phyloP scores from a whole-genome alignment of 2,888 invertebrate genomes.

The Subacronicta megacephala region DNA sequence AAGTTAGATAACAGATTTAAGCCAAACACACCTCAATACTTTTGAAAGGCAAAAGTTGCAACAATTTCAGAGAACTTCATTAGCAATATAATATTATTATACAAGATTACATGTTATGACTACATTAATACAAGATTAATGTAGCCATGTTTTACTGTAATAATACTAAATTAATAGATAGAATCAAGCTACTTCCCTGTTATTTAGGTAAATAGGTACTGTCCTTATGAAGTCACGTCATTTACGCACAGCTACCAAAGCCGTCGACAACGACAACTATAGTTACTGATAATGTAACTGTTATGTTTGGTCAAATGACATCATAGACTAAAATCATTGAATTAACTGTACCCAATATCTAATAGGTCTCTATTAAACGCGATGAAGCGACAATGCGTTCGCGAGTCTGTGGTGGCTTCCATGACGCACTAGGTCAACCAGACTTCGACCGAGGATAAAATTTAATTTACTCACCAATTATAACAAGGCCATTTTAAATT shows the following conservation, averaged over 20 bases:
- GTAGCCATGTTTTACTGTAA: not conserved
- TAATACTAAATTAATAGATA: slow-evolving; percentile 3
- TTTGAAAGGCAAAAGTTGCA: slow-evolving; percentile 6
- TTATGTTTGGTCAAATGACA: slow-evolving; percentile 52
- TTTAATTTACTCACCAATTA: slow-evolving; percentile 66
- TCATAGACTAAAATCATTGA: slow-evolving; percentile 54
- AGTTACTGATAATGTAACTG: slow-evolving; percentile 27
- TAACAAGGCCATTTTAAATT: slow-evolving; percentile 59
- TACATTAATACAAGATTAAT: not conserved
- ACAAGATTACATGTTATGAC: no score
- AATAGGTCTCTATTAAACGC: slow-evolving; percentile 60
- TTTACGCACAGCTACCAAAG: slow-evolving; percentile 14
- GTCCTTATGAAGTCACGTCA: slow-evolving; percentile 22
- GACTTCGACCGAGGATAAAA: slow-evolving; percentile 50
- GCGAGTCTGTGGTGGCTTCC: slow-evolving; percentile 30
- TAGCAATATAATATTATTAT: no score
- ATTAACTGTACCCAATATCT: slow-evolving; percentile 48
- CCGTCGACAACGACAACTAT: slow-evolving; percentile 14
- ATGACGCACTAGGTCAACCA: slow-evolving; percentile 56
- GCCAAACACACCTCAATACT: no score
- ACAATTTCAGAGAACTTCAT: no score
- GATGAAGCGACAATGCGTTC: slow-evolving; percentile 43
- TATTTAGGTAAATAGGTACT: slow-evolving; percentile 17
- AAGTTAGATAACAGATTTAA: no score
- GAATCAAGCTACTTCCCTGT: slow-evolving; percentile 5